Evolutionary conservation across 1,140 invertebrate species (phyloP), one percentile per base, ranked within the genome.

Genomic region (Brachionus asplanchnoidis): DNA sequence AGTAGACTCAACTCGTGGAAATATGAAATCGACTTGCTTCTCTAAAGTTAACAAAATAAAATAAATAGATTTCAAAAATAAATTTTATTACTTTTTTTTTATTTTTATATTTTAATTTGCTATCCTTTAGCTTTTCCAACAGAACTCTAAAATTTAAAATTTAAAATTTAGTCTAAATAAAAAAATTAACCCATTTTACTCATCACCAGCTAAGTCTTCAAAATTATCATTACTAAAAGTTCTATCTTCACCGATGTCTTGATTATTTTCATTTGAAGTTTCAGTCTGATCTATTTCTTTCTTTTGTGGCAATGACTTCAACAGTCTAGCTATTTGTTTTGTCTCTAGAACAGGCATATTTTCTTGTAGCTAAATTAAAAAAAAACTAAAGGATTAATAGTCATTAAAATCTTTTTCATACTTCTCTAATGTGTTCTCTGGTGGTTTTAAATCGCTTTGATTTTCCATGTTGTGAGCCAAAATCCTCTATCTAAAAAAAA

Each of bases 301-400:
- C 26, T 6, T 77, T 50, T 50, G 5, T 26, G 73, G 73, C 11
- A 77, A 26, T 4, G 40, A 26, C 14, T 82, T 82, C 9, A 82
- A 32, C 6, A 82, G n/a, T 32, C 42, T 82, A 6, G 17, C 60
- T 40, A 82, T 44, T 32, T 68, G 32, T 46, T 82, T 82, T 23
- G 53, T 82, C n/a, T 82, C 79, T 32, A 82, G 17, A 42, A 82
- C 60, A n/a, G 79, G 79, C 79, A 82, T 82, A 36, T 44, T 82
- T 14, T 82, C 53, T 28, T 65, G 50, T n/a, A 82, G 56, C 79
- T 82, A 12, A 17, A 44, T 36, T 82, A 20, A 50, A 80, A 20
- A 36, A 8, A 56, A 56, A 56, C 66, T 40, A 17, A 60, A 1
- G 14, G 2, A 65, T 82, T 23, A 42, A 56, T n/a, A 6, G 56